phyloP scores from a whole-genome alignment of 2,113 vertebrate genomes.

The Balaenoptera acutorostrata region DNA sequence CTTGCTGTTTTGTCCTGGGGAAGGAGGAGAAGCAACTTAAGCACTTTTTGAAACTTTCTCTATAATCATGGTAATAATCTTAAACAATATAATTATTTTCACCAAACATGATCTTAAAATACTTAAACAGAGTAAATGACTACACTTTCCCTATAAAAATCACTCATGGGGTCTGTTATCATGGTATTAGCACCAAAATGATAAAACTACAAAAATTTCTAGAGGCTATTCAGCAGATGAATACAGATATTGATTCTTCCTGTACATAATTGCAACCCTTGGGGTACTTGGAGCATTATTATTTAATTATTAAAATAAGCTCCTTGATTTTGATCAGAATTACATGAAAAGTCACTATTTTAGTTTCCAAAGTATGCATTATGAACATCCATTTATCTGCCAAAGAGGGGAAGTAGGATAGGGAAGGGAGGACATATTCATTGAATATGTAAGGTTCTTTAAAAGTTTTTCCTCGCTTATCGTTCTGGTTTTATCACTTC shows the following conservation, averaged over 20 bases:
- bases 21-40: not conserved
- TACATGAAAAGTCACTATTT: not conserved
- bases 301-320: slow-evolving; percentile 44
- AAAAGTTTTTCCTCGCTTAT: not conserved
- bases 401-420: not conserved
- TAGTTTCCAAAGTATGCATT: not conserved
- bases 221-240: not conserved
- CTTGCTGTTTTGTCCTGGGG: not conserved
- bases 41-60: not conserved
- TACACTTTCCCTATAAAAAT: not conserved
- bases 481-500: not conserved
- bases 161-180: not conserved
- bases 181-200: not conserved
- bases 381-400: not conserved
- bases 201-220: not conserved
- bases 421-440: not conserved
- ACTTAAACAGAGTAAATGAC: not conserved
- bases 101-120: not conserved
- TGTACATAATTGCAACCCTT: not conserved
- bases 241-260: not conserved
- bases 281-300: not conserved
- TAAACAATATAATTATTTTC: not conserved
- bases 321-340: slow-evolving; percentile 27
- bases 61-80: not conserved
- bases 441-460: not conserved